A percentile compares a stretch with the other conserved stretches of the same genome.
Conservation (phyloP, 2,888 invertebrate genomes). For the Apodemia zela region DNA sequence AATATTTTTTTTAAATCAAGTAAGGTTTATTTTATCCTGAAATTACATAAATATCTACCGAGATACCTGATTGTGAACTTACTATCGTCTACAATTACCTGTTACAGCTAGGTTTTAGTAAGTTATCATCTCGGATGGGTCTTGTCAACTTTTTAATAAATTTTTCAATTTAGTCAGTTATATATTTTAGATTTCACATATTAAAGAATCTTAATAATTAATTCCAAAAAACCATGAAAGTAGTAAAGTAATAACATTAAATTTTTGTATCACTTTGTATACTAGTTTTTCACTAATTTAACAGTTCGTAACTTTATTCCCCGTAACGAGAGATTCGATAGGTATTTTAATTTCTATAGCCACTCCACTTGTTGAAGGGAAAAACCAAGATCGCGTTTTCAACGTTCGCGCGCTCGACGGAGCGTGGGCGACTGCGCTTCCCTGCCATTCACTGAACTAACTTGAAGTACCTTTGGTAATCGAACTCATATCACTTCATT, state of each 20-base stretch:
- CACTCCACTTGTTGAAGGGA: conserved; percentile 62
- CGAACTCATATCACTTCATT: conserved; percentile 38
- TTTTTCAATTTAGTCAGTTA: too few relatives aligned
- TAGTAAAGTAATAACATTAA: neutral
- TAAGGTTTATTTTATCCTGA: too few relatives aligned
- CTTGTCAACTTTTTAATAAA: too few relatives aligned
- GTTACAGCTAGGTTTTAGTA: too few relatives aligned
- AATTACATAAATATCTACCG: too few relatives aligned
- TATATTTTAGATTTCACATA: neutral
- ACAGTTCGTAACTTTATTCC: conserved; percentile 2
- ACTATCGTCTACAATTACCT: too few relatives aligned
- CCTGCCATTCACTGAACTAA: conserved; percentile 61
- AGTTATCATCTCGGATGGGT: too few relatives aligned
- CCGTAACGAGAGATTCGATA: conserved; percentile 3
- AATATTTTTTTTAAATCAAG: too few relatives aligned
- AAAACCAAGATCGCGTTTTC: conserved; percentile 33
- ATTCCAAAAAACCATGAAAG: neutral
- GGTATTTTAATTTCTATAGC: neutral
- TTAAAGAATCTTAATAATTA: neutral
- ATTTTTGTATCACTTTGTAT: conserved; percentile 12
- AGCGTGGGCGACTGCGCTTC: conserved; percentile 74
- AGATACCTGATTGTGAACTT: too few relatives aligned
- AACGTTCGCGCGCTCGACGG: conserved; percentile 74
- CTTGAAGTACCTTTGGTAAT: conserved; percentile 46
- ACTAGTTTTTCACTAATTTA: neutral